phyloP scores from a whole-genome alignment of 2,113 vertebrate species.

The Otolemur garnettii region DNA sequence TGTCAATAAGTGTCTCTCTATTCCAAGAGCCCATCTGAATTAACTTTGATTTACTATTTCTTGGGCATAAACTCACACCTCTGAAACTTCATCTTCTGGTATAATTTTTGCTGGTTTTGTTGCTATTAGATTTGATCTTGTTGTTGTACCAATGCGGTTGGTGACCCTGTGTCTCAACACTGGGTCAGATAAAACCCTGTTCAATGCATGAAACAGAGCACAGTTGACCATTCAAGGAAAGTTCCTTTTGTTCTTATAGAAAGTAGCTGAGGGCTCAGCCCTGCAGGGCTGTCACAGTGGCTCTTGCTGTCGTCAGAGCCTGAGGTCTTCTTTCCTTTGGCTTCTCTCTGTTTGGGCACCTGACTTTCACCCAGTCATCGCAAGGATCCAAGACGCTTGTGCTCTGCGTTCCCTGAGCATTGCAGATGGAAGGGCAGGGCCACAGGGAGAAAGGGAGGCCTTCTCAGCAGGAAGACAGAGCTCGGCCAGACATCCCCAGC shows the following conservation, averaged over 20 bases:
- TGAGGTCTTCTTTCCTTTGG: background rate
- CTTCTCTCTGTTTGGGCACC: background rate
- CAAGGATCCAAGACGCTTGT: background rate
- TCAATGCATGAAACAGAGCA: background rate
- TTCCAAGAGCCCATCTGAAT: background rate
- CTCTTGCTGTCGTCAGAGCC: background rate
- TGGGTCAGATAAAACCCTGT: constrained; percentile 10
- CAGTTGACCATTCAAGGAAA: constrained; percentile 17
- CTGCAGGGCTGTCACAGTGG: background rate
- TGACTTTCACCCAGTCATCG: background rate
- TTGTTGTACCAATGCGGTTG: constrained; percentile 11
- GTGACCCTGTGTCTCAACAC: constrained; percentile 27
- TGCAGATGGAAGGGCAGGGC: background rate
- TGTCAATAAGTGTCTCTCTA: constrained; percentile 42
- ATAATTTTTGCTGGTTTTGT: constrained; percentile 6
- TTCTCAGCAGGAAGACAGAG: background rate
- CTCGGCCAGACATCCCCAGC: background rate
- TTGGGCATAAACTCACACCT: background rate
- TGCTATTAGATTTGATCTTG: constrained; percentile 48
- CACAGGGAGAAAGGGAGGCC: fast-evolving
- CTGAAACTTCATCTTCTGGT: constrained; percentile 5
- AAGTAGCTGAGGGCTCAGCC: background rate
- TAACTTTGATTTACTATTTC: constrained; percentile 32
- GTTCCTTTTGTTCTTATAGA: constrained; percentile 36
- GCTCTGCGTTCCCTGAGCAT: background rate